A percentile compares a stretch with the other conserved stretches of the same genome.
These are phyloP conservation scores for Coregonus suidteri DNA, from an alignment of 2,797 vertebrate species.

Conservation along the genomic window DNA sequence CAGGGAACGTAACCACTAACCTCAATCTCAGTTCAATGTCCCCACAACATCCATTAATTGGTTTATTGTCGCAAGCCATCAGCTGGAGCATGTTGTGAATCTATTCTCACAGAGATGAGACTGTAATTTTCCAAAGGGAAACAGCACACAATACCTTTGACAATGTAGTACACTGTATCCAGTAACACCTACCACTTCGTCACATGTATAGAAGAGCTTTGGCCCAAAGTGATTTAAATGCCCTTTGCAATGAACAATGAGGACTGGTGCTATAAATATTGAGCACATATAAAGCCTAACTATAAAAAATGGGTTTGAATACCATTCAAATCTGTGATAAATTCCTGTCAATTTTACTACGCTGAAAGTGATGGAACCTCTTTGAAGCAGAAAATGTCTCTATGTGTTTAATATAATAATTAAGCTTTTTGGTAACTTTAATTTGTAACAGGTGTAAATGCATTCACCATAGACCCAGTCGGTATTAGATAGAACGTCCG, in stretches of 20 bases:
- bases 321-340: no score
- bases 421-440: neutral
- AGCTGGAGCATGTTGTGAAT: slow-evolving; percentile 17
- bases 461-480: neutral
- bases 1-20: neutral
- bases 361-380: no score
- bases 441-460: neutral
- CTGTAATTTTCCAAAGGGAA: neutral
- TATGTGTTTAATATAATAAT: no score
- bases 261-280: no score
- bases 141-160: neutral
- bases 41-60: no score
- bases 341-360: no score
- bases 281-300: no score
- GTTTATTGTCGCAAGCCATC: neutral
- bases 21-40: no score
- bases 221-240: neutral
- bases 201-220: neutral
- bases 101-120: slow-evolving; percentile 14
- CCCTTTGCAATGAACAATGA: no score
- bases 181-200: neutral
- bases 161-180: neutral
- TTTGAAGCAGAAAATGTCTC: no score
- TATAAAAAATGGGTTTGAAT: no score
- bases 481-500: no score